Base-by-base conservation (phyloP, 2,888 invertebrate genomes). In the Polylopha cassiicola region DNA sequence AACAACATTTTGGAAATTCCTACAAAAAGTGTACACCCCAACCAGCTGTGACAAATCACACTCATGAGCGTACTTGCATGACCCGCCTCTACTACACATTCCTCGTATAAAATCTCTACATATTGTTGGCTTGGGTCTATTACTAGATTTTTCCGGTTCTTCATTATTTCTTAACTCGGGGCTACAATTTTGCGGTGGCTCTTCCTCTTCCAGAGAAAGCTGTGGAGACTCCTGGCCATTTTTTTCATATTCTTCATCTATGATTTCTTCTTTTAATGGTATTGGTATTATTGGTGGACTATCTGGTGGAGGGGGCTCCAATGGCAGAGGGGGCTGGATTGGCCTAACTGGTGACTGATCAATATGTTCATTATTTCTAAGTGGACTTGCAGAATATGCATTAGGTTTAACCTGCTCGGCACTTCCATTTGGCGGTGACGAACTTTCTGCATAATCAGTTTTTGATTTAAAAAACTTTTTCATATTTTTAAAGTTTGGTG, bases 401-500 rank as follows among this genome's bases (percentile, higher is more conserved):
- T 36, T 27, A 5, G 16, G 39, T 11, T 18, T 22, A 16, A 24
- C 20, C 2, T 33, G 11, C 8, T 39, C 28, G 11, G 16, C 23
- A 4, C 9, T 30, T 4, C 18, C 29, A 10, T 38, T 24, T 10
- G 47, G 44, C 3, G 43, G 47, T 7, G 46, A 37, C 17, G 42
- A 45, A 20, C 53, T 50, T 3, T 52, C 57, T 1, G 49, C 47
- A 47, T 65, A 58, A 37, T 67, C 65, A 31, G 67, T 63, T 46
- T 73, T 69, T 0, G 59, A 66, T 22, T 67, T 65, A 1, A 74
- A 51, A 45, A 71, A 74, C 28, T 80, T 79, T 48, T 67, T 75
- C 78, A 78, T 80, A 17, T 74, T 71, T 52, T 68, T 73, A 28
- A 75, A 73, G 44, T 76, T 74, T 11, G 69, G 70, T 1, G 73